Evolutionary conservation across 2,888 invertebrate species (phyloP), one percentile per base, ranked within the genome.

Genomic region (Mythimna vitellina): DNA sequence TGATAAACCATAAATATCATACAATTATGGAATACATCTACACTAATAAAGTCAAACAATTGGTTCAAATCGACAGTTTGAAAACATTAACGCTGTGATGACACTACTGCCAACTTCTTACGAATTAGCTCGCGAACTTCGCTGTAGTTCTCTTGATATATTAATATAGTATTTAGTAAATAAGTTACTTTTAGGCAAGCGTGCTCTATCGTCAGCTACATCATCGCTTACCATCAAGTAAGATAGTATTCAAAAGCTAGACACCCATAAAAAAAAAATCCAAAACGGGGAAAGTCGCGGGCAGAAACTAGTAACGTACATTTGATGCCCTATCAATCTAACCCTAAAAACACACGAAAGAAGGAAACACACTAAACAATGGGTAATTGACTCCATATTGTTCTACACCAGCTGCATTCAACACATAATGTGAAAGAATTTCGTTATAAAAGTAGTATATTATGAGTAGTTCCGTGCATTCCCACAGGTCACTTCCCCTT

Each of bases 401-500:
- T 82, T 79, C 78, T 69, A 57, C 35, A 74, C 70, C 85, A 85
- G 85, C 84, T 85, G 85, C 78, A 66, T 82, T 80, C 67, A 38
- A 70, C 72, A 58, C 71, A 60, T 79, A 76, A 78, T 78, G 76
- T 84, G 56, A 67, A 86, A 80, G 78, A 82, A 85, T 85, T 83
- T 83, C 61, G 67, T 70, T 79, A n/a, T 67, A 64, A 76, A 79
- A 69, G 78, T 84, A 68, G 79, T 65, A 70, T 76, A 70, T 78
- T 80, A 22, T 14, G 60, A 38, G 38, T 38, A 84, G 83, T 84
- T 86, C 85, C 86, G 86, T 82, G 83, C 86, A 86, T 89, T 89
- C 89, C 89, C 91, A 87, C 85, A 85, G 83, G 80, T 82, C 73
- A 83, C 75, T 82, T 85, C 85, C 88, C 87, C 83, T 84, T 80